Conservation (phyloP, 1,140 invertebrate species). For the Eriosoma lanigerum region DNA sequence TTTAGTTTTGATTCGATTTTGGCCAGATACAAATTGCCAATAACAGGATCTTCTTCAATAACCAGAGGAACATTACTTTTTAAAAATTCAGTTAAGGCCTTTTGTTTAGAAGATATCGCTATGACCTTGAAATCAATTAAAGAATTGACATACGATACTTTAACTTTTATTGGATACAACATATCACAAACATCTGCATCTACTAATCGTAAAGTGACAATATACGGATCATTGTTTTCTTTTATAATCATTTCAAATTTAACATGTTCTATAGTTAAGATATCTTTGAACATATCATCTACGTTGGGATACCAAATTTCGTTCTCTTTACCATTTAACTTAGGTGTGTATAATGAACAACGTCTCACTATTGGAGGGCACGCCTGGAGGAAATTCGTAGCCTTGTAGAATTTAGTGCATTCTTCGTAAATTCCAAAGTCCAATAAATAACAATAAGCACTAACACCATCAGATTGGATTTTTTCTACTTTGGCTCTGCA, state of each 20-base stretch:
- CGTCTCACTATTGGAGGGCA: constrained; percentile 20
- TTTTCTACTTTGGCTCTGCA: constrained; percentile 33
- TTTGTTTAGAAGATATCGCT: neutral
- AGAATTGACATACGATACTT: neutral
- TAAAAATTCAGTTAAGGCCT: neutral
- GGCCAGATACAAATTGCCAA: neutral
- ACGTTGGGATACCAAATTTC: constrained; percentile 39
- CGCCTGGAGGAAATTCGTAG: constrained; percentile 2
- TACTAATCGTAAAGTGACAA: neutral
- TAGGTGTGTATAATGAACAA: constrained; percentile 9
- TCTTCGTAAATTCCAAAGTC: constrained; percentile 21
- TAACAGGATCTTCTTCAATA: neutral
- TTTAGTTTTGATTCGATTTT: neutral
- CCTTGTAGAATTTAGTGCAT: constrained; percentile 22
- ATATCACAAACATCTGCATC: neutral
- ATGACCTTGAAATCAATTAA: constrained; percentile 8
- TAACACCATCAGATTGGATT: neutral
- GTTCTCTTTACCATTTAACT: constrained; percentile 18
- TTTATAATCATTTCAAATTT: constrained; percentile 23
- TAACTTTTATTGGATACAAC: neutral
- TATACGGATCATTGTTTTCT: constrained; percentile 11
- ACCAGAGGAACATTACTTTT: neutral
- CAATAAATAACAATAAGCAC: constrained; percentile 30
- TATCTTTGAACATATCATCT: constrained; percentile 37
- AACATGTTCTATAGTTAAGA: neutral